These are phyloP conservation scores for Kryphioiulus occultus DNA, from an alignment of 2,888 invertebrate species.

Conservation along the genomic window DNA sequence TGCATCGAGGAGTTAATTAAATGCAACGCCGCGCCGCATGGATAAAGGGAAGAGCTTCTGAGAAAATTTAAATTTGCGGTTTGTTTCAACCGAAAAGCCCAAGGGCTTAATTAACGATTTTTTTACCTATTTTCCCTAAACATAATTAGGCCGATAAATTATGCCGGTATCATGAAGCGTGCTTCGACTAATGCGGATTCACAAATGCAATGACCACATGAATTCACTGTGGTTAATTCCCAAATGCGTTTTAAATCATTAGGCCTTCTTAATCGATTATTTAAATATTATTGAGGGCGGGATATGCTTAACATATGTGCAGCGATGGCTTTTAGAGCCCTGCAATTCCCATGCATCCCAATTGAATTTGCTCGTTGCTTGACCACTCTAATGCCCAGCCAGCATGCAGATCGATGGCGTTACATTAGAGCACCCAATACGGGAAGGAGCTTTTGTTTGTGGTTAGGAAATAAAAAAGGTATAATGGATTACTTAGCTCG, in stretches of 20 bases:
- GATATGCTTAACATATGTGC: not conserved
- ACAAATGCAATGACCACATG: constrained; percentile 26
- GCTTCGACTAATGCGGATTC: not conserved
- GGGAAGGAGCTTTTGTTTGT: not conserved
- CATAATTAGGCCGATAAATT: constrained; percentile 27
- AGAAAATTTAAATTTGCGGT: constrained; percentile 32
- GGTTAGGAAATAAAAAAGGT: constrained; percentile 19
- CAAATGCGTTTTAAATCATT: constrained; percentile 27
- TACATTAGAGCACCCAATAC: not conserved
- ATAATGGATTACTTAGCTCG: constrained; percentile 24
- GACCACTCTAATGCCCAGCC: not conserved
- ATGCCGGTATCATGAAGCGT: not conserved
- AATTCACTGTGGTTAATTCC: constrained; percentile 19
- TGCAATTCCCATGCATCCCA: not conserved
- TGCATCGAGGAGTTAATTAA: constrained; percentile 14
- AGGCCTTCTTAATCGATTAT: constrained; percentile 27
- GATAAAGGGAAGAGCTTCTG: constrained; percentile 9
- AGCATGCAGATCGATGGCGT: constrained; percentile 14
- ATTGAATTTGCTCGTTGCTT: constrained; percentile 11
- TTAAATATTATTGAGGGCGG: constrained; percentile 32
- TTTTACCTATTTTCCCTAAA: constrained; percentile 25
- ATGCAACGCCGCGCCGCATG: constrained; percentile 7
- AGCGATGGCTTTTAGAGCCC: not conserved
- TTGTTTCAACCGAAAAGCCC: constrained; percentile 25
- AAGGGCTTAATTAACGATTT: constrained; percentile 3